Percentiles rank a stretch among this genome's conserved stretches.
These are phyloP conservation scores for Parnassius glacialis DNA, from an alignment of 2,888 invertebrate genomes.

Conservation along the genomic window DNA sequence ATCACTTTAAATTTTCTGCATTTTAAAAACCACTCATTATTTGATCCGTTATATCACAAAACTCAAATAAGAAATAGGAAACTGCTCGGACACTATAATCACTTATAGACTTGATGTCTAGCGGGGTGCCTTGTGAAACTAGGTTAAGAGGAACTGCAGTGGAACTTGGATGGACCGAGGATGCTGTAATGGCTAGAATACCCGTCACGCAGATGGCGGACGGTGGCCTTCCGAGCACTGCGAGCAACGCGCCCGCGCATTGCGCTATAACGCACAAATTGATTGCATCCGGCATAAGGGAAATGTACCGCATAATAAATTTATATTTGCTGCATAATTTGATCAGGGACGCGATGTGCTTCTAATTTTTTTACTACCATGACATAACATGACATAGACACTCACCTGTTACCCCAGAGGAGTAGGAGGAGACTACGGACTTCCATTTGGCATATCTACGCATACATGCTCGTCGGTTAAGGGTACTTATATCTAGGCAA, in stretches of 20 bases:
- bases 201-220: slow-evolving; percentile 33
- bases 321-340: slow-evolving; percentile 70
- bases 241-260: slow-evolving; percentile 53
- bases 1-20: slow-evolving; percentile 5
- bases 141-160: neutral
- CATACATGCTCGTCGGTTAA: too few relatives aligned
- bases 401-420: too few relatives aligned
- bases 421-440: too few relatives aligned
- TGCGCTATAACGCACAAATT: slow-evolving; percentile 66
- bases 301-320: slow-evolving; percentile 80
- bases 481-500: too few relatives aligned
- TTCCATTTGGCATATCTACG: too few relatives aligned
- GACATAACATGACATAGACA: too few relatives aligned
- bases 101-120: neutral
- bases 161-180: slow-evolving; percentile 3
- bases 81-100: neutral
- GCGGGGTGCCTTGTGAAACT: neutral
- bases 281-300: slow-evolving; percentile 77
- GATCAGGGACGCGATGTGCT: slow-evolving; percentile 52
- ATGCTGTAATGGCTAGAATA: slow-evolving; percentile 12
- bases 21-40: neutral
- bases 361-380: slow-evolving; percentile 22
- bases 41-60: neutral
- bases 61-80: neutral
- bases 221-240: slow-evolving; percentile 60